phyloP scores from a whole-genome alignment of 2,797 vertebrate genomes.

The Hemibagrus guttatus region DNA sequence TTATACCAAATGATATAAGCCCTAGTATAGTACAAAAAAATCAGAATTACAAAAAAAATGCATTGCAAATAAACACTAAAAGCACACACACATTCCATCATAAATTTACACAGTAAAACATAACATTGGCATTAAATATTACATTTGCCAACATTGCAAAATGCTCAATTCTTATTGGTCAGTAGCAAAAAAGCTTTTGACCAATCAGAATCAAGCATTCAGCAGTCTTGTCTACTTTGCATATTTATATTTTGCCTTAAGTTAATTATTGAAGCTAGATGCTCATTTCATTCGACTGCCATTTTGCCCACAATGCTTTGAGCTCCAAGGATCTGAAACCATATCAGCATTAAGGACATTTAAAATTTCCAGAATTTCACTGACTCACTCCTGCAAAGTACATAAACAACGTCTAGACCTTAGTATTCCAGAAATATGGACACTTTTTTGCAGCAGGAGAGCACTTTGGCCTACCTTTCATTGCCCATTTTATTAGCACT shows the following conservation, averaged over 20 bases:
- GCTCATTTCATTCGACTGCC: background rate
- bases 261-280: background rate
- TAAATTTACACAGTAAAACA: too few species aligned
- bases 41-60: background rate
- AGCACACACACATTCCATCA: background rate
- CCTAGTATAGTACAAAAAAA: background rate
- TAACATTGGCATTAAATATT: too few species aligned
- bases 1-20: background rate
- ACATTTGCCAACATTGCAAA: too few species aligned
- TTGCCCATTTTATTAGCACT: background rate
- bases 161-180: too few species aligned
- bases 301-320: background rate
- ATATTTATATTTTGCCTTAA: background rate
- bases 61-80: background rate
- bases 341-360: background rate
- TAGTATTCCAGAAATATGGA: background rate
- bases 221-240: too few species aligned
- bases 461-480: background rate
- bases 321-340: background rate
- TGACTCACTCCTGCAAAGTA: conserved; percentile 4
- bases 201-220: background rate
- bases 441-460: conserved; percentile 1
- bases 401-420: background rate
- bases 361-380: background rate
- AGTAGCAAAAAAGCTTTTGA: background rate